Conservation (phyloP, 2,113 vertebrate species). For the Heterocephalus glaber region DNA sequence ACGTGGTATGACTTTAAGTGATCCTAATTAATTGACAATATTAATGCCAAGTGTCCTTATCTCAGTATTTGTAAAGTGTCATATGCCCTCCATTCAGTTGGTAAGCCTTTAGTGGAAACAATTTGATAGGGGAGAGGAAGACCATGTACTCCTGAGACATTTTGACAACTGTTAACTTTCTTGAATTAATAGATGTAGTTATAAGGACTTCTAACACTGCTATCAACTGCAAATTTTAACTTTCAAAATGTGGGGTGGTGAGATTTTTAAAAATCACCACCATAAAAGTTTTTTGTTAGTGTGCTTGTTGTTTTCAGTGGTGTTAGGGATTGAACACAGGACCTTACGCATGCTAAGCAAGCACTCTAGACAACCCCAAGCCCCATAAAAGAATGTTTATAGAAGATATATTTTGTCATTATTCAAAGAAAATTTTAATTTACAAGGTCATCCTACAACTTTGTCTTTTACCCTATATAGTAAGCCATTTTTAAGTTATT, state of each 20-base stretch:
- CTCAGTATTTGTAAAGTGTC: not conserved
- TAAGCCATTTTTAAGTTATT: not conserved
- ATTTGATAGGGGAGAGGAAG: not conserved
- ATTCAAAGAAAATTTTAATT: slow-evolving; percentile 2
- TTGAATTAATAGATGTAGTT: not conserved
- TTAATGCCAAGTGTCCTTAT: not conserved
- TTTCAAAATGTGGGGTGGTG: not conserved
- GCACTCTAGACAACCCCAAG: not conserved
- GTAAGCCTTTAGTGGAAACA: not conserved
- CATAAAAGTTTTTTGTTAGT: not conserved
- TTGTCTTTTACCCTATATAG: not conserved
- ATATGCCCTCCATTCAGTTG: not conserved
- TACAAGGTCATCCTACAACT: not conserved
- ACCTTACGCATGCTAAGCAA: not conserved
- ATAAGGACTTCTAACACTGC: slow-evolving; percentile 1
- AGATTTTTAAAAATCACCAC: not conserved
- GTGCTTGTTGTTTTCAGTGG: not conserved
- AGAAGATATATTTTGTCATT: not conserved
- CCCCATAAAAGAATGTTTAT: not conserved
- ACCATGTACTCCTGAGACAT: not conserved
- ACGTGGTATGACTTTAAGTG: not conserved
- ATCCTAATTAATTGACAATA: not conserved
- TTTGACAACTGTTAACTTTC: slow-evolving; percentile 40
- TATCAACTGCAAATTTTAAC: not conserved
- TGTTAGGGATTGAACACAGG: not conserved